phyloP scores from a whole-genome alignment of 1,140 invertebrate species.

The Tachypleus tridentatus region DNA sequence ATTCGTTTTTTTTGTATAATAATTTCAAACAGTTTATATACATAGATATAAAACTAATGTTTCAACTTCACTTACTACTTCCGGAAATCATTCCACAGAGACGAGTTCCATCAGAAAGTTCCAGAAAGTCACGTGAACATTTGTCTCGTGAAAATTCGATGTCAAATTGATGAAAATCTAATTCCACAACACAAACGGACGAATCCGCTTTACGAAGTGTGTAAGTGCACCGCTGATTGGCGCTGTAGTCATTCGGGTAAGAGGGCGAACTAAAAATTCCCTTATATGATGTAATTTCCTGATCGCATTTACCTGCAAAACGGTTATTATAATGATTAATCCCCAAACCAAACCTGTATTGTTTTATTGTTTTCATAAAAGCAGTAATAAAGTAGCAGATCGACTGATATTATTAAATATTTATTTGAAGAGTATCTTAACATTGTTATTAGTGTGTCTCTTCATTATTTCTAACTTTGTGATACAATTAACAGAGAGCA shows the following conservation, averaged over 20 bases:
- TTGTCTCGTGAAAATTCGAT: constrained; percentile 17
- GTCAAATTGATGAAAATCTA: constrained; percentile 25
- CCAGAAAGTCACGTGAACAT: constrained; percentile 22
- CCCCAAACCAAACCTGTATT: too few species aligned
- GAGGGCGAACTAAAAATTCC: constrained; percentile 21
- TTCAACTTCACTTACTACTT: constrained; percentile 14
- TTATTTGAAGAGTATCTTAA: too few species aligned
- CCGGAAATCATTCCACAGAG: constrained; percentile 19
- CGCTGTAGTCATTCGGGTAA: constrained; percentile 21
- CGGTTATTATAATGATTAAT: too few species aligned
- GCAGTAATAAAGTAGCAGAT: too few species aligned
- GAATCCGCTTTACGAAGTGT: constrained; percentile 19
- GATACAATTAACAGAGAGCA: too few species aligned
- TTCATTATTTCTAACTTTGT: too few species aligned
- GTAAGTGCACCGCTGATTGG: constrained; percentile 17
- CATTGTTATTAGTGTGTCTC: too few species aligned
- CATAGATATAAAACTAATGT: too few species aligned
- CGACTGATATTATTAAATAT: too few species aligned
- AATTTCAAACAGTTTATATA: too few species aligned
- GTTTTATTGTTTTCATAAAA: too few species aligned
- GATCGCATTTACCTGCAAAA: constrained; percentile 7
- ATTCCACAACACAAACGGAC: constrained; percentile 20
- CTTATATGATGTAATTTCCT: constrained; percentile 11
- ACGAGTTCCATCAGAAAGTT: constrained; percentile 20
- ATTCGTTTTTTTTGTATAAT: too few species aligned